A percentile compares a stretch with the other conserved stretches of the same genome.
These are phyloP conservation scores for Brachyopa scutellaris DNA, from an alignment of 2,888 invertebrate genomes.

Conservation along the genomic window DNA sequence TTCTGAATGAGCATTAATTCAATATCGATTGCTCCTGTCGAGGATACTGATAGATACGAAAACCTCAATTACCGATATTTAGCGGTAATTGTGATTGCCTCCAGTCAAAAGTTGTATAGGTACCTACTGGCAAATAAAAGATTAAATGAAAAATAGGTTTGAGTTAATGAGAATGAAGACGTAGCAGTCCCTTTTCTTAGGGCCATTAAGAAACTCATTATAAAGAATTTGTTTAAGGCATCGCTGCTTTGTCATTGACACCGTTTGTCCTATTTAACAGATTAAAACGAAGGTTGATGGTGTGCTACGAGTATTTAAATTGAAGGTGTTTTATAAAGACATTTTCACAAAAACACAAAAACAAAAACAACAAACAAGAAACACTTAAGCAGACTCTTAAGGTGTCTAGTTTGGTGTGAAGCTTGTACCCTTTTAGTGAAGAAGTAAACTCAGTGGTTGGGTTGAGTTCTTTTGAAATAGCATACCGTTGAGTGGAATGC, in stretches of 20 bases:
- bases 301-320: no score
- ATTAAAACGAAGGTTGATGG: neutral
- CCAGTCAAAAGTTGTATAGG: constrained; percentile 2
- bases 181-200: neutral
- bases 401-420: no score
- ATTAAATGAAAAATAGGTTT: neutral
- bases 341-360: no score
- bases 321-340: no score
- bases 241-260: neutral
- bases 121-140: neutral
- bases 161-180: neutral
- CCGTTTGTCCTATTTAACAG: neutral
- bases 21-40: constrained; percentile 20
- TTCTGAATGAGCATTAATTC: constrained; percentile 15
- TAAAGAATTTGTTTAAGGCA: constrained; percentile 1
- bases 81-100: neutral
- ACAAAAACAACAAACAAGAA: no score
- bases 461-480: no score
- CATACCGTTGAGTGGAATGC: no score
- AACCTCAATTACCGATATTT: neutral
- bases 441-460: neutral
- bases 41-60: neutral
- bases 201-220: constrained; percentile 3
- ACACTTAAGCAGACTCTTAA: neutral
- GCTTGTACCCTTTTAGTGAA: no score